These are phyloP conservation scores for Sphaerodactylus townsendi DNA, from an alignment of 2,113 vertebrate genomes.

Conservation along the genomic window DNA sequence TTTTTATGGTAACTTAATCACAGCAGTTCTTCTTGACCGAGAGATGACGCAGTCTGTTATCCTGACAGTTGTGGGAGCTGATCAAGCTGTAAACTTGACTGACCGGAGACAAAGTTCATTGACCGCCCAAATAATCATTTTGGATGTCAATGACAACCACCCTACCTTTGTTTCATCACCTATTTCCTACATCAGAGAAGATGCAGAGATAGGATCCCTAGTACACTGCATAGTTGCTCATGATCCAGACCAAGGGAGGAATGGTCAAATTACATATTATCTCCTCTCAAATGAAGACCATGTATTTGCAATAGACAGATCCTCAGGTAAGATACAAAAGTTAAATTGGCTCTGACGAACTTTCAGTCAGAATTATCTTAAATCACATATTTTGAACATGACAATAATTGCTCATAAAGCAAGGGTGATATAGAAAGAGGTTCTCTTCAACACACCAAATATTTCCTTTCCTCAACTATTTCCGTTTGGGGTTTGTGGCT, in stretches of 20 bases:
- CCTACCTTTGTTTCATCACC: slow-evolving; percentile 79
- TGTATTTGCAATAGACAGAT: slow-evolving; percentile 80
- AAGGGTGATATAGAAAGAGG: neutral
- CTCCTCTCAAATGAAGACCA: slow-evolving; percentile 79
- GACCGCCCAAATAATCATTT: slow-evolving; percentile 80
- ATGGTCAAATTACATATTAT: slow-evolving; percentile 78
- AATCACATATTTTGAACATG: neutral
- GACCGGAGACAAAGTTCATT: slow-evolving; percentile 72
- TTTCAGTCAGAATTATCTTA: neutral
- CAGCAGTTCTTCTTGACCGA: slow-evolving; percentile 78
- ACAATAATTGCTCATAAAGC: neutral
- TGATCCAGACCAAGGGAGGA: slow-evolving; percentile 85
- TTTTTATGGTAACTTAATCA: slow-evolving; percentile 78
- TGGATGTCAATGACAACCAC: slow-evolving; percentile 90
- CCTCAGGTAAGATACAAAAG: slow-evolving; percentile 78
- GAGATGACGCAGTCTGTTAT: slow-evolving; percentile 72
- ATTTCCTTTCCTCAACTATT: no score
- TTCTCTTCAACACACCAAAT: no score
- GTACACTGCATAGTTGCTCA: slow-evolving; percentile 81
- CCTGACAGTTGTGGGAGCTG: slow-evolving; percentile 82
- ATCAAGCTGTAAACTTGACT: slow-evolving; percentile 75
- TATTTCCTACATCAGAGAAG: slow-evolving; percentile 74
- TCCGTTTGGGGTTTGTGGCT: no score
- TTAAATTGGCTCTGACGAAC: neutral
- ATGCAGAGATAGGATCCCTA: slow-evolving; percentile 77